These are phyloP conservation scores for Catharus ustulatus DNA, from an alignment of 2,797 vertebrate species.

Conservation along the genomic window DNA sequence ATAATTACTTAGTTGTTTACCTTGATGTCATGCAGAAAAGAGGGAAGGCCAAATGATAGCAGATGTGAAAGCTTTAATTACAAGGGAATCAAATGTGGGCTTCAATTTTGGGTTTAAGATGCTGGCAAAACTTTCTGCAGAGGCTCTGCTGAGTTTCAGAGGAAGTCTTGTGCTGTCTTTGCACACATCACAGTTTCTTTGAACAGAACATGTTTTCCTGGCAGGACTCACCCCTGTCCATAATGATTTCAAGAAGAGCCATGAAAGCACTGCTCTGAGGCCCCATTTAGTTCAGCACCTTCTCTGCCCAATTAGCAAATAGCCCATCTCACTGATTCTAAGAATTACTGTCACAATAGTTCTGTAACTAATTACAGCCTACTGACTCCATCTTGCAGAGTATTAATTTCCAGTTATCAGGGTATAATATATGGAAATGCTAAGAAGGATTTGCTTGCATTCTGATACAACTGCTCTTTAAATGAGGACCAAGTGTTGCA, in stretches of 20 bases:
- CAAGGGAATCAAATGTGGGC: not conserved
- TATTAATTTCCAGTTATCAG: conserved; percentile 17
- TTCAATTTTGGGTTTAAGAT: not conserved
- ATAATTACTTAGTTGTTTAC: not conserved
- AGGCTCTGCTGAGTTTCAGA: not conserved
- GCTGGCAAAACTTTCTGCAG: not conserved
- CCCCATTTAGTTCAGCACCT: not conserved
- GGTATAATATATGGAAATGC: not conserved
- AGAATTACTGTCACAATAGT: not conserved
- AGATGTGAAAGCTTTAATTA: not conserved
- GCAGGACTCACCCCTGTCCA: not conserved
- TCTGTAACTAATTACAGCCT: not conserved
- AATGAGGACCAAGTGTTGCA: not conserved
- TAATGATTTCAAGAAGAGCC: not conserved
- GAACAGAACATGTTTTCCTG: not conserved
- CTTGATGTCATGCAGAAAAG: not conserved
- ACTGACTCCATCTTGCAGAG: not conserved
- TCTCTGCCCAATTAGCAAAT: conserved; percentile 33
- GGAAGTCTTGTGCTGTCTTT: not conserved
- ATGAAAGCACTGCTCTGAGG: not conserved
- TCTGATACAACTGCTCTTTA: not conserved
- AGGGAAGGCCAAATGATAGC: not conserved
- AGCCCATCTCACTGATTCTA: not conserved
- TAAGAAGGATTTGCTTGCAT: not conserved
- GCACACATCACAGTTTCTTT: not conserved